A percentile compares a stretch with the other conserved stretches of the same genome.
phyloP scores from a whole-genome alignment of 2,797 vertebrate species.

The Tangara arthus region DNA sequence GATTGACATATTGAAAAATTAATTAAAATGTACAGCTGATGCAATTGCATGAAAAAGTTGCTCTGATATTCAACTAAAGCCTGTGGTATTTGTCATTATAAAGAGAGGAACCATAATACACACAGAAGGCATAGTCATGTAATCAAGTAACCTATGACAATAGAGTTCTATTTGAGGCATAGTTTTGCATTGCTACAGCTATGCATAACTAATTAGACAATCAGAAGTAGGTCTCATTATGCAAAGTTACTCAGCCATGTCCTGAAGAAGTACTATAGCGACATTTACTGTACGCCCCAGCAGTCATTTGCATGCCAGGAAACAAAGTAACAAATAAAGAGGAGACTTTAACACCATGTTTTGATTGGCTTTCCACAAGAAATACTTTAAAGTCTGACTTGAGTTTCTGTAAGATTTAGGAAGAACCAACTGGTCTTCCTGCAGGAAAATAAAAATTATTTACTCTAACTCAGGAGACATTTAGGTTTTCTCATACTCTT shows the following conservation, averaged over 20 bases:
- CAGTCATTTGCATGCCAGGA: slow-evolving; percentile 32
- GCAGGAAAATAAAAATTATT: slow-evolving; percentile 5
- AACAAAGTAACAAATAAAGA: slow-evolving; percentile 10
- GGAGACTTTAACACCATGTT: not conserved
- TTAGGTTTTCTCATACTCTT: not conserved
- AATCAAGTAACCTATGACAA: slow-evolving; percentile 50
- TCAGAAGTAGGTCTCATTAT: slow-evolving; percentile 57
- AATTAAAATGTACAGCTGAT: slow-evolving; percentile 15
- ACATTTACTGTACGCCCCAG: slow-evolving; percentile 20
- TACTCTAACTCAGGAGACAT: not conserved
- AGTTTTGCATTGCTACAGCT: slow-evolving; percentile 35
- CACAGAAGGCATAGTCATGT: not conserved
- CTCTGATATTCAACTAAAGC: not conserved
- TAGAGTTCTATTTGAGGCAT: slow-evolving; percentile 39
- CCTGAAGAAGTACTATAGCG: slow-evolving; percentile 20
- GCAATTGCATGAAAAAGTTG: not conserved
- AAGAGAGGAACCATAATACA: not conserved
- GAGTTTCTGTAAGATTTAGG: not conserved
- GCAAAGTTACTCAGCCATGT: slow-evolving; percentile 46
- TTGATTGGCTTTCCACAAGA: not conserved
- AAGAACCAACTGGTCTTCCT: not conserved
- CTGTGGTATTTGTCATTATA: not conserved
- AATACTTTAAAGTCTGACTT: not conserved
- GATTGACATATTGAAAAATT: not conserved
- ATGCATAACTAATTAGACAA: slow-evolving; percentile 63